These are phyloP conservation scores for Tenualosa thibaudeaui DNA, from an alignment of 2,797 vertebrate species.

Conservation along the genomic window DNA sequence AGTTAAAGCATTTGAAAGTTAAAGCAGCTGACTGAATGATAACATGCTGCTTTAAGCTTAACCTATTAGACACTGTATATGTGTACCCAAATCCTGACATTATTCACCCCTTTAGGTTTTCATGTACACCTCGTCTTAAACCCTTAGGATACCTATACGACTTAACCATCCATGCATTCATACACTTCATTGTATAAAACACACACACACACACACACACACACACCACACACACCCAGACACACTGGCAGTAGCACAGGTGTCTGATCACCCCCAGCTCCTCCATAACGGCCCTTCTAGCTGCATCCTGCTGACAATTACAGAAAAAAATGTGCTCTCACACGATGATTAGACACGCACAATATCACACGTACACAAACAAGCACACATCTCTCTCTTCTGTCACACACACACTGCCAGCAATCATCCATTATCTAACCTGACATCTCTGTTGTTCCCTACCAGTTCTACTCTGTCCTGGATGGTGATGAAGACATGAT, in stretches of 20 bases:
- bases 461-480: constrained; percentile 82
- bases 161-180: background rate
- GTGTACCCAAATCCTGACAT: background rate
- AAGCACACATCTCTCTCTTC: constrained; percentile 4
- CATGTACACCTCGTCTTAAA: background rate
- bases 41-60: background rate
- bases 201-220: constrained; percentile 10
- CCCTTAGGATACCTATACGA: background rate
- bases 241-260: background rate
- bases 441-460: constrained; percentile 33
- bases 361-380: background rate
- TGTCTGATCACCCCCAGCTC: background rate
- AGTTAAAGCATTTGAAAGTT: background rate
- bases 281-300: background rate
- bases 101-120: background rate
- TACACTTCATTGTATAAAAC: background rate
- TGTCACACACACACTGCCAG: constrained; percentile 16
- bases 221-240: background rate
- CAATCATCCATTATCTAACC: constrained; percentile 23
- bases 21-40: background rate
- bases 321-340: constrained; percentile 13
- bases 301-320: constrained; percentile 5
- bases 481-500: constrained; percentile 83
- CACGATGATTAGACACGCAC: constrained; percentile 22
- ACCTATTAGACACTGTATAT: background rate